Evolutionary conservation across 1,140 invertebrate genomes (phyloP).

Genomic region (Watersipora subatra): DNA sequence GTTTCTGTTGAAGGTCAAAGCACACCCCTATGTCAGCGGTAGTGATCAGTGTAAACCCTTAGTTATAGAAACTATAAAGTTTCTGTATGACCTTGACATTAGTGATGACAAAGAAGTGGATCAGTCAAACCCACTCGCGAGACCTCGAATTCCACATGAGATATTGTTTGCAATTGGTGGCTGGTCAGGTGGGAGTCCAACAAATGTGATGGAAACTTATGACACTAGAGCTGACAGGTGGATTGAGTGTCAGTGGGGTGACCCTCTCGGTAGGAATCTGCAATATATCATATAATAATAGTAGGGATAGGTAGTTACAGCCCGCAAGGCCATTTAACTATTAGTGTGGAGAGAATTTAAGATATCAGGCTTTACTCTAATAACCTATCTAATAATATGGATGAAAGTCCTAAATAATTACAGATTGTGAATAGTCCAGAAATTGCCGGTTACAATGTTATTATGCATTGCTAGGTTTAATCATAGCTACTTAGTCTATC

Average conservation of each 20-base stretch:
- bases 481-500: no score
- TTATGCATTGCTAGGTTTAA: no score
- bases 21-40: constrained; percentile 33
- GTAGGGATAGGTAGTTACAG: no score
- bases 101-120: constrained; percentile 19
- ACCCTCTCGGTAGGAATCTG: neutral
- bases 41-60: constrained; percentile 53
- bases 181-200: constrained; percentile 57
- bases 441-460: no score
- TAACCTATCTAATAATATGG: no score
- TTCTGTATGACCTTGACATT: constrained; percentile 59
- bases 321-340: no score
- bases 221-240: constrained; percentile 62
- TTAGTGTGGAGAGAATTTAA: no score
- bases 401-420: no score
- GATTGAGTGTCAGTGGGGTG: constrained; percentile 22
- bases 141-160: constrained; percentile 40
- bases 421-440: no score
- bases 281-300: no score
- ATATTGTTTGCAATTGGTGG: constrained; percentile 53
- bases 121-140: constrained; percentile 9
- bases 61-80: constrained; percentile 59
- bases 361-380: no score
- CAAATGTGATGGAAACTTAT: constrained; percentile 60
- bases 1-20: neutral